Percentiles rank a stretch among this genome's conserved stretches.
Conservation (phyloP, 1,140 invertebrate genomes). For the Drosophila asahinai region DNA sequence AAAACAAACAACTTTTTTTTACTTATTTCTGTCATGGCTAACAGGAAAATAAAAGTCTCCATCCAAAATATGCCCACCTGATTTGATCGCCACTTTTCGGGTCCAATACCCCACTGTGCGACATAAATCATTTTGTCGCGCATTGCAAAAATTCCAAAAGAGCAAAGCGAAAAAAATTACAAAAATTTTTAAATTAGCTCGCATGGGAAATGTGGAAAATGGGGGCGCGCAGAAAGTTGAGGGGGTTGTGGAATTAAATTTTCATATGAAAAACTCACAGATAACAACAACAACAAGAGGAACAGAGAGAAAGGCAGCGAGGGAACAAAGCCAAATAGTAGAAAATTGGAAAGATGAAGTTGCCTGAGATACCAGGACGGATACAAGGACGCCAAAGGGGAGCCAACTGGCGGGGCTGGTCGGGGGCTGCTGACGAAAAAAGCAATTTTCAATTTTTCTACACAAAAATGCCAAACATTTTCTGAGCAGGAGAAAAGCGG, state of each 20-base stretch:
- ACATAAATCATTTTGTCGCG: constrained; percentile 84
- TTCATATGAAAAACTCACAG: constrained; percentile 78
- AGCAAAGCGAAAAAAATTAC: constrained; percentile 81
- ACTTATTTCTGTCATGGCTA: too few species aligned
- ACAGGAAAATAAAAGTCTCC: too few species aligned
- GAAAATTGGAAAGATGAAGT: constrained; percentile 84
- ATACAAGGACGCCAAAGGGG: constrained; percentile 16
- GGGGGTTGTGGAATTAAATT: constrained; percentile 72
- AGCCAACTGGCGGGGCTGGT: constrained; percentile 2
- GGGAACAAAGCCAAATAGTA: constrained; percentile 80
- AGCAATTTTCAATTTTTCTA: constrained; percentile 83
- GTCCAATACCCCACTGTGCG: too few species aligned
- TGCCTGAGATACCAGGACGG: constrained; percentile 71
- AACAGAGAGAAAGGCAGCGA: background rate
- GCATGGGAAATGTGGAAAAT: constrained; percentile 50
- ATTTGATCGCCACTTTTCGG: too few species aligned
- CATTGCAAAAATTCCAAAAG: constrained; percentile 83
- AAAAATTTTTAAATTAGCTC: constrained; percentile 84
- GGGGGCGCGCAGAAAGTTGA: constrained; percentile 12
- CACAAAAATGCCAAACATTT: constrained; percentile 73
- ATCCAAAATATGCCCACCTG: too few species aligned
- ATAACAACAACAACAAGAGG: constrained; percentile 51
- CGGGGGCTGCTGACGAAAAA: constrained; percentile 59
- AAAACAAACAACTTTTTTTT: too few species aligned
- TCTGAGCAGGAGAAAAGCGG: constrained; percentile 11